These are phyloP conservation scores for Pharmacophagus antenor DNA, from an alignment of 2,888 invertebrate genomes.

Conservation along the genomic window DNA sequence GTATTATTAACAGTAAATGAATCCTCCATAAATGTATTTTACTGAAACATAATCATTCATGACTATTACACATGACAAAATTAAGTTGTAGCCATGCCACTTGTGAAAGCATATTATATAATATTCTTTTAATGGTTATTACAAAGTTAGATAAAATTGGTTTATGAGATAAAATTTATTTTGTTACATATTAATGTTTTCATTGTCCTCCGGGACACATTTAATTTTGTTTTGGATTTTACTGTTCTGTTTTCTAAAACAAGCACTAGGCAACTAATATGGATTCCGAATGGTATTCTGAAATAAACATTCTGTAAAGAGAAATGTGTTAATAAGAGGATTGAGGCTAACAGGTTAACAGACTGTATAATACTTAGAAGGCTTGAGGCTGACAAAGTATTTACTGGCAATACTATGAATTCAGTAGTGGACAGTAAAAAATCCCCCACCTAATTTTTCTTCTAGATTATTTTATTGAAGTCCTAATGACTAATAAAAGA, in stretches of 20 bases:
- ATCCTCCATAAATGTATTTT: too few species aligned
- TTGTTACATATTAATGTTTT: too few species aligned
- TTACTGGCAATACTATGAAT: not conserved
- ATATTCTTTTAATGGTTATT: too few species aligned
- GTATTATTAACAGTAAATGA: too few species aligned
- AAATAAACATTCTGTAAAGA: slow-evolving; percentile 14
- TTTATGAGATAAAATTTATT: too few species aligned
- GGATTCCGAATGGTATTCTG: slow-evolving; percentile 24
- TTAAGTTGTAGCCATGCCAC: too few species aligned
- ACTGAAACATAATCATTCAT: too few species aligned
- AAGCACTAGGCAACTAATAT: slow-evolving; percentile 11
- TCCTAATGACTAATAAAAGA: too few species aligned
- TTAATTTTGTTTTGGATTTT: not conserved
- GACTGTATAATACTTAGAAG: slow-evolving; percentile 16
- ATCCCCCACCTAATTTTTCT: not conserved
- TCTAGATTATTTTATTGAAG: not conserved
- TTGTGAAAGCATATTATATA: too few species aligned
- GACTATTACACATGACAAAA: too few species aligned
- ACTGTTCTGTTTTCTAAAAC: not conserved
- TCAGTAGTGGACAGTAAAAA: not conserved
- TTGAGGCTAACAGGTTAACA: slow-evolving; percentile 22
- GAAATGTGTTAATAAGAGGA: slow-evolving; percentile 28
- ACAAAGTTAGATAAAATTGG: too few species aligned
- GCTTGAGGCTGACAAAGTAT: slow-evolving; percentile 9
- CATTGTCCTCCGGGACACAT: too few species aligned